Conservation (phyloP, 1,140 invertebrate species). For the Drosophila watanabei region DNA sequence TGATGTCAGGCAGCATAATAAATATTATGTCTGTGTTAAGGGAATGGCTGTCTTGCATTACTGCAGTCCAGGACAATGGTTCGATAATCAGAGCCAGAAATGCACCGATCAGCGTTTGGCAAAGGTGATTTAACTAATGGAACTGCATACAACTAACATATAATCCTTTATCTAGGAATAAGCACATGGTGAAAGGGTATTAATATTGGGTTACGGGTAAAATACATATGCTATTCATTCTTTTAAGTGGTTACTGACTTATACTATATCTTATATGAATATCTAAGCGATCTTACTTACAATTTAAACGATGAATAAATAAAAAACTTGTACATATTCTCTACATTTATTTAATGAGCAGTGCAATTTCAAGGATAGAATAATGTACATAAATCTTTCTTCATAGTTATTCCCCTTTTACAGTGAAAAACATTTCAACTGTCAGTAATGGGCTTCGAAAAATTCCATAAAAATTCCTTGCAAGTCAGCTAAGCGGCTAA, state of each 20-base stretch:
- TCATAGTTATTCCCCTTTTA: no score
- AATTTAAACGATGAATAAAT: slow-evolving; percentile 7
- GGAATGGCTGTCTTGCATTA: slow-evolving; percentile 42
- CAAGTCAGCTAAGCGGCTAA: slow-evolving; percentile 8
- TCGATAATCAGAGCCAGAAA: slow-evolving; percentile 36
- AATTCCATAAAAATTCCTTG: slow-evolving; percentile 1
- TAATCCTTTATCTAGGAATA: slow-evolving; percentile 15
- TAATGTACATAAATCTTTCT: not conserved
- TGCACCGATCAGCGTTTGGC: slow-evolving; percentile 37
- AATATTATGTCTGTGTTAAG: slow-evolving; percentile 52
- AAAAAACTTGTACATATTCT: not conserved
- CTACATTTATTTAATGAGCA: not conserved
- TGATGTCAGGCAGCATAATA: slow-evolving; percentile 46
- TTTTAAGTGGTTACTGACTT: slow-evolving; percentile 28
- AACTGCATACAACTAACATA: not conserved
- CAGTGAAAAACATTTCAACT: not conserved
- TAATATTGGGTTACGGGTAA: slow-evolving; percentile 14
- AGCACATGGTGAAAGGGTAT: slow-evolving; percentile 27
- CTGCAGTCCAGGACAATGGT: slow-evolving; percentile 54
- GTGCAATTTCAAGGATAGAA: not conserved
- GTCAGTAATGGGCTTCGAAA: not conserved
- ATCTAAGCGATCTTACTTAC: not conserved
- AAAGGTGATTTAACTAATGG: slow-evolving; percentile 12
- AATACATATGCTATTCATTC: not conserved
- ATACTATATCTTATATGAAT: slow-evolving; percentile 10